Evolutionary conservation across 2,113 vertebrate species (phyloP), one percentile per base, ranked within the genome.

Genomic region (Sebastes fasciatus): DNA sequence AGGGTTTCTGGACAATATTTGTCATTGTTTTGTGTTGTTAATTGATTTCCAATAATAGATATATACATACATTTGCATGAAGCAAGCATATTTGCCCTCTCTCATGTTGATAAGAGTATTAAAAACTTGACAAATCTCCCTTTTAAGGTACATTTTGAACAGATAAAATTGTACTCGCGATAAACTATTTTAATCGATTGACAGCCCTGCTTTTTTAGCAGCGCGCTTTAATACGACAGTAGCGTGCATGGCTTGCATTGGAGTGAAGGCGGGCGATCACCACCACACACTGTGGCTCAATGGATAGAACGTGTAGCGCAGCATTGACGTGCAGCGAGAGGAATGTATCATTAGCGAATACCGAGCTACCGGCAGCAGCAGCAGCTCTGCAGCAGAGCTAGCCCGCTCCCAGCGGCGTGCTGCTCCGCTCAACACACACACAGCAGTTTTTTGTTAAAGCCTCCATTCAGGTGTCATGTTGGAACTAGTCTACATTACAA

Each of bases 301-400:
- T 51, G 78, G 79, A 83, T 82, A 49, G 69, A 55, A 91, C 81
- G 78, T 86, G 77, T 62, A 85, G 73, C 23, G 23, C 74, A 8
- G 77, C 7, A 34, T 80, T 89, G 82, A 92, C 77, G 66, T 82
- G 77, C 77, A 61, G 55, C 65, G 23, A 89, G 85, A 86, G 84
- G 88, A 92, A 93, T 92, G 89, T 88, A 87, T 89, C 83, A 82
- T 91, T 91, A 88, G 77, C 68, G 83, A 84, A 87, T 87, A 79
- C 83, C 79, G 52, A 74, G 82, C 77, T 79, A 85, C 83, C 83
- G 66, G 74, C 43, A 60, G 88, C 76, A 79, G 85, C 43, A 60
- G 88, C 76, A 79, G 85, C 70, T 84, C 75, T 68, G 79, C 46
- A 76, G 83, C 74, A 77, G 83, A 62, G 69, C 64, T 72, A 77